Evolutionary conservation across 2,113 vertebrate species (phyloP), one percentile per base, ranked within the genome.

Genomic region (Cephalopterus ornatus): DNA sequence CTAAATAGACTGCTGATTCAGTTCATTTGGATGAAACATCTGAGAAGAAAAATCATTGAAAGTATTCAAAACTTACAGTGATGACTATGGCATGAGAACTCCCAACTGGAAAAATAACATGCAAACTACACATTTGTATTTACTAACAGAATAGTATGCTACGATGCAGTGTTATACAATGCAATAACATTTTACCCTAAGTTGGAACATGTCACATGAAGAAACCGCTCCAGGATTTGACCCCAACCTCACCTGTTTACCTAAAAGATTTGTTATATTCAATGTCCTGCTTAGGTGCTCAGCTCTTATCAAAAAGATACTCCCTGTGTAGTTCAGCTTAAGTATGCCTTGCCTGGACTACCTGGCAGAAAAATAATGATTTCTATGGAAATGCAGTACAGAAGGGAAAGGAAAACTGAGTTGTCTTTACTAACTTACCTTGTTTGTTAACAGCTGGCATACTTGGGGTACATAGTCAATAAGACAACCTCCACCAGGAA

Each of bases 401-500:
- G 21, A 28, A 71, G 5, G 24, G 47, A 80, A 92, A 59, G 26
- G 46, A 68, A 75, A 87, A 55, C 0, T 41, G 49, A 79, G 12
- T 33, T 84, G 30, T 63, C 21, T 65, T 41, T 49, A 49, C 8
- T 68, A 28, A 33, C 95, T 98, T 98, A 99, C 99, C 99, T 99
- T 99, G 97, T 99, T 99, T 86, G 98, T 99, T 95, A 99, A 98
- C 80, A 99, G 97, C 97, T 99, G 99, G 97, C 99, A 99, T 32
- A 99, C 99, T 98, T 99, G 99, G 56, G 99, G 99, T 74, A 99
- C 99, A 4, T 99, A 99, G 97, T 99, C 99, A 5, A 99, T 99
- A 85, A 99, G 99, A 97, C 99, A 99, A 71, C 99, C 99, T 96
- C 99, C 99, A 93, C 99, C 97, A 42, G 99, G 99, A 96, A 99